Evolutionary conservation across 2,113 vertebrate genomes (phyloP).

Genomic region (Tragelaphus strepsiceros): DNA sequence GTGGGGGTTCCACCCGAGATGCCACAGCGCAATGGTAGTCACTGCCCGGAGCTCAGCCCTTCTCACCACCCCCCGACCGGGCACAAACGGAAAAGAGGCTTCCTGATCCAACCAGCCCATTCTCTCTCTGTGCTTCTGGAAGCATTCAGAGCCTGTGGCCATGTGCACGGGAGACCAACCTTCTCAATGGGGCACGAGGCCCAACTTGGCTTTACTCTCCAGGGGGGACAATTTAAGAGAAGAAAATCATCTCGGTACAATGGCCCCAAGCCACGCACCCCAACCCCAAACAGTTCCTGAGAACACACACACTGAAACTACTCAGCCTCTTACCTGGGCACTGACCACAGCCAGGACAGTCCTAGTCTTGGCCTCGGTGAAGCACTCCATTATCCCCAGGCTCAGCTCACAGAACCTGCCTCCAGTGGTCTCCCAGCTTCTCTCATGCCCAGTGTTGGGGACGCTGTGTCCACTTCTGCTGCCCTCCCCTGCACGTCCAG

Average conservation of each 20-base stretch:
- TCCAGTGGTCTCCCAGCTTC: neutral
- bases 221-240: neutral
- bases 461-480: neutral
- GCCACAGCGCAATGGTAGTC: too few relatives aligned
- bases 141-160: neutral
- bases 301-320: neutral
- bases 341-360: neutral
- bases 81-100: neutral
- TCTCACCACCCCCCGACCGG: neutral
- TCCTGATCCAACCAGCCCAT: neutral
- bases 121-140: neutral
- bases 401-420: neutral
- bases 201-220: neutral
- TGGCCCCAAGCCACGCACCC: neutral
- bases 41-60: rapidly evolving
- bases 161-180: neutral
- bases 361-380: neutral
- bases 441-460: neutral
- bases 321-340: neutral
- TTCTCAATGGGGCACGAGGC: neutral
- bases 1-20: neutral
- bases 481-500: neutral
- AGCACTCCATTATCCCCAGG: neutral
- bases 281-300: neutral
- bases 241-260: neutral